Evolutionary conservation across 1,140 invertebrate genomes (phyloP), one percentile per base, ranked within the genome.

Genomic region (Drosophila pseudoobscura): DNA sequence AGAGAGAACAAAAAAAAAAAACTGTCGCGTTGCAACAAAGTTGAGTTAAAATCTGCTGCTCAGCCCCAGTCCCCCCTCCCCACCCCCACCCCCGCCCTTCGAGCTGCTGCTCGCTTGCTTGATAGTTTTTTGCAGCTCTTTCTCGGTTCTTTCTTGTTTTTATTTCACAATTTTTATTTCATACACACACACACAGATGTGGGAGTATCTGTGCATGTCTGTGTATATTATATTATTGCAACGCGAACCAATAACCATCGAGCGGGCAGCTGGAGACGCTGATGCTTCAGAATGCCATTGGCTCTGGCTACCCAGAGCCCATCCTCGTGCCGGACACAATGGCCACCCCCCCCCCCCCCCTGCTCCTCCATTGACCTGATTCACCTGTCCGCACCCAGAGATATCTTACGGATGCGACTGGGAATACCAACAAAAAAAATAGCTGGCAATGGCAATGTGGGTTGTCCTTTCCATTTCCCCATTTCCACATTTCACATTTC

Each of bases 201-300:
- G 53, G 54, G 31, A 15, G 51, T 49, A 31, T 9, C 35, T 39
- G 13, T 53, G 35, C 46, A 22, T 55, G 31, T 71, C 62, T 76
- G 60, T 76, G 60, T 84, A 77, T 84, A 77, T 88, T 83, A 87
- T 87, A 82, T 83, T 84, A 84, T 88, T 89, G 85, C 85, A 78
- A 78, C 80, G 84, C 85, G 84, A 89, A 89, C 84, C 84, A 89
- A 89, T 89, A 89, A 89, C 85, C 84, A 89, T 84, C 80, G 80
- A 89, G 73, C 74, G 77, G 85, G 75, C 85, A 85, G 78, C 63
- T 73, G 75, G 75, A 79, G 75, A 79, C 63, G 63, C 62, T 53
- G 63, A 76, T 65, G 53, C 64, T 85, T 72, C 71, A 75, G 75
- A 72, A 78, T 84, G 85, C 84, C 85, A 89, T 89, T 89, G 84